Base-by-base conservation (phyloP, 2,113 vertebrate genomes). In the Tragelaphus buxtoni region DNA sequence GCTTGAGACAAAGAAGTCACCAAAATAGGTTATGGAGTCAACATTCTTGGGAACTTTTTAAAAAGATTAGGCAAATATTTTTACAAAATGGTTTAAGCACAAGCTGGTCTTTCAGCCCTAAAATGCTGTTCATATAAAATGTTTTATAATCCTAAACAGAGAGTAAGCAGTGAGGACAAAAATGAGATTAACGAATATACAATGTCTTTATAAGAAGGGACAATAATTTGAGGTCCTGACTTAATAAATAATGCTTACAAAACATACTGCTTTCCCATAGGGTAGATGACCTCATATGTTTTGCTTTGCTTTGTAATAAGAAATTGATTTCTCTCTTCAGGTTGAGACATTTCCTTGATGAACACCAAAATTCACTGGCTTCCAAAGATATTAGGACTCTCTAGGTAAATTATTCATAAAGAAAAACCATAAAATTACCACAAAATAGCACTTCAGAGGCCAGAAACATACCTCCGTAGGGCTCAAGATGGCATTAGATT, bases 381-480 rank as follows among this genome's bases (percentile, higher is more conserved):
- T 35, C 47, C 63, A 91, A 93, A 91, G 32, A 65, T 30, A 94
- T 39, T 45, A 88, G 17, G n/a, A 47, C 77, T 85, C 49, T 82
- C 35, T 0, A 17, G 26, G 81, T 90, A 56, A 93, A 96, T 95
- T 79, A 84, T 84, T 97, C 92, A 92, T 60, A 81, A 58, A 53
- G 51, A 91, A 85, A 86, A 53, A 30, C 1, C 55, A 47, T 51
- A 61, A 91, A 88, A 58, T 35, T 35, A 88, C 53, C 72, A 18
- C 53, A 7, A 60, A 65, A 91, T 17, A 60, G 83, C 56, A 85
- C 72, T 81, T 90, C 32, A 26, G 77, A 93, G 72, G 79, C 39
- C n/a, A 53, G 39, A 81, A 74, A 42, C 28, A 3, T 13, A 63
- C 12, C 47, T 77, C 49, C 7, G 0, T 77, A 53, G 79, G 53